Base-by-base conservation (phyloP, 2,888 invertebrate genomes). In the Drosophila anomalata region DNA sequence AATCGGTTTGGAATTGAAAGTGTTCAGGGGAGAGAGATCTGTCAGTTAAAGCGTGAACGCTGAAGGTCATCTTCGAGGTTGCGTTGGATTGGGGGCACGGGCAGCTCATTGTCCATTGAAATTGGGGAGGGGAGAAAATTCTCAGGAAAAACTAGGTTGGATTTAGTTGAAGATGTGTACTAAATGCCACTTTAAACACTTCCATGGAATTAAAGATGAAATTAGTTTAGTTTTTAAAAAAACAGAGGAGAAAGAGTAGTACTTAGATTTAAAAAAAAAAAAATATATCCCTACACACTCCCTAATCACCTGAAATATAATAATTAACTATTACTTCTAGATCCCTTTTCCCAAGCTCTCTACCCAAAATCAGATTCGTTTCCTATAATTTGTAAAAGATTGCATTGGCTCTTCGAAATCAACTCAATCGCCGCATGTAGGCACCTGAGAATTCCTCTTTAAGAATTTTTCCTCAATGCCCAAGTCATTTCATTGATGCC, bases 1-100 rank as follows among this genome's bases (percentile, higher is more conserved):
- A 72, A 72, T 63, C 59, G 48, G 41, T 51, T 20, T 46, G 26
- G 65, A 52, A 70, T 68, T 68, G 70, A 70, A 70, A 70, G 70
- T 70, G 61, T 61, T 56, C 36, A 2, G 17, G 59, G 29, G 60
- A 14, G 59, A 61, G 44, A 60, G 46, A 17, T 56, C 36, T 57
- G 29, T 14, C 58, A 12, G 44, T 17, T 22, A 29, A 31, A 20
- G 31, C 42, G 33, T 33, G 36, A 47, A 29, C 22, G 53, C 41
- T 41, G 46, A 65, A 65, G 63, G 63, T 65, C 58, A 55, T 24
- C 36, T 14, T 6, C 17, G 39, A 12, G 22, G 9, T 63, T 60
- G 11, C 41, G 3, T 36, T 47, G 11, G 44, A 65, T 65, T 65
- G 63, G 46, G 39, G 53, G 39, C 63, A 53, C 9, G 36, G 36